These are phyloP conservation scores for Drosophila bocqueti DNA, from an alignment of 1,140 invertebrate genomes.

Conservation along the genomic window DNA sequence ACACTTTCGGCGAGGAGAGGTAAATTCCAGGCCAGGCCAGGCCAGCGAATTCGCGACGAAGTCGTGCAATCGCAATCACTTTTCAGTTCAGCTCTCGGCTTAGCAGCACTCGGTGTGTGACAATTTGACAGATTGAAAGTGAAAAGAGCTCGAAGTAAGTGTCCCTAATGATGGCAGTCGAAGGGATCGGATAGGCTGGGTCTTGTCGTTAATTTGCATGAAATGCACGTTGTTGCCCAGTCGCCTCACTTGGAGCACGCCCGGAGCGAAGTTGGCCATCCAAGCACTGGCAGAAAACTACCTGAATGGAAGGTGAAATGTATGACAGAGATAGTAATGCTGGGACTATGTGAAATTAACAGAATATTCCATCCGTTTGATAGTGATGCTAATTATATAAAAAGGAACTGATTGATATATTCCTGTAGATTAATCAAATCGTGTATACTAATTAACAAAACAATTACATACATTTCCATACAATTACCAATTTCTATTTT, in stretches of 20 bases:
- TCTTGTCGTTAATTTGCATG: constrained; percentile 76
- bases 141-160: constrained; percentile 60
- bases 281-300: constrained; percentile 1
- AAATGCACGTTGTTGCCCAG: constrained; percentile 75
- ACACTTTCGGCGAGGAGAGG: constrained; percentile 22
- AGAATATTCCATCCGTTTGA: too few species aligned
- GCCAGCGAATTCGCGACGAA: constrained; percentile 26
- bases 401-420: too few species aligned
- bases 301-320: neutral
- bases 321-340: neutral
- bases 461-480: too few species aligned
- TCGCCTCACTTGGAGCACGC: constrained; percentile 48
- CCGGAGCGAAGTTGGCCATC: constrained; percentile 27
- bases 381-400: too few species aligned
- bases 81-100: constrained; percentile 51
- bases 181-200: constrained; percentile 28
- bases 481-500: neutral
- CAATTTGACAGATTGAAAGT: constrained; percentile 82
- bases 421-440: too few species aligned
- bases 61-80: constrained; percentile 75
- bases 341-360: neutral
- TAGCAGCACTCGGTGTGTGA: constrained; percentile 29
- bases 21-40: constrained; percentile 19
- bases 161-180: constrained; percentile 63
- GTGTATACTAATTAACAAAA: too few species aligned